phyloP scores from a whole-genome alignment of 2,888 invertebrate genomes.

The Copidosoma aretas region DNA sequence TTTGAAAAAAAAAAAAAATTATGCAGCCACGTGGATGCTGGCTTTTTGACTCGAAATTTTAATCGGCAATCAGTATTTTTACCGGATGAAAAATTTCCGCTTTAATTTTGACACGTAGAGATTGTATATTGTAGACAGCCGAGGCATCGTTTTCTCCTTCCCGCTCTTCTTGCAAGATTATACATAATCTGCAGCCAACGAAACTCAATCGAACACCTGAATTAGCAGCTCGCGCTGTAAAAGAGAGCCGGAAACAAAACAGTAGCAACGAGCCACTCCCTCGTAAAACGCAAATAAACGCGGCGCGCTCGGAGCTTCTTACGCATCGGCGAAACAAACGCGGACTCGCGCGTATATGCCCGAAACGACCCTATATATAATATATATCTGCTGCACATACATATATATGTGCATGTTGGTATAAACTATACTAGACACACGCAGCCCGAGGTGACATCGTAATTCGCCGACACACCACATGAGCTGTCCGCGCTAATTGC shows the following conservation, averaged over 20 bases:
- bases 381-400: too few species aligned
- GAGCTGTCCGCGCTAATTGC: conserved; percentile 28
- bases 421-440: too few species aligned
- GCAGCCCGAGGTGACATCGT: conserved; percentile 27
- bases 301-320: too few species aligned
- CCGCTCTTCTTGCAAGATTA: background rate
- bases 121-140: background rate
- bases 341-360: background rate
- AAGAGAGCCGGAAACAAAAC: background rate
- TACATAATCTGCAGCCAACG: background rate
- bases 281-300: background rate
- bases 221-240: conserved; percentile 3
- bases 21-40: background rate
- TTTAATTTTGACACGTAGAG: too few species aligned
- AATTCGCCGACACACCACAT: conserved; percentile 24
- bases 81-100: too few species aligned
- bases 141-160: background rate
- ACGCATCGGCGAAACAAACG: background rate
- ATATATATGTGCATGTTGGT: too few species aligned
- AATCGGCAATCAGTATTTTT: too few species aligned
- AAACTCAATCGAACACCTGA: conserved; percentile 4
- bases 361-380: background rate
- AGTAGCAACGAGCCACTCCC: background rate
- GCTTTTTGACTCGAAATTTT: too few species aligned
- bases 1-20: background rate